These are phyloP conservation scores for Scytalopus superciliaris DNA, from an alignment of 2,113 vertebrate species.

Conservation along the genomic window DNA sequence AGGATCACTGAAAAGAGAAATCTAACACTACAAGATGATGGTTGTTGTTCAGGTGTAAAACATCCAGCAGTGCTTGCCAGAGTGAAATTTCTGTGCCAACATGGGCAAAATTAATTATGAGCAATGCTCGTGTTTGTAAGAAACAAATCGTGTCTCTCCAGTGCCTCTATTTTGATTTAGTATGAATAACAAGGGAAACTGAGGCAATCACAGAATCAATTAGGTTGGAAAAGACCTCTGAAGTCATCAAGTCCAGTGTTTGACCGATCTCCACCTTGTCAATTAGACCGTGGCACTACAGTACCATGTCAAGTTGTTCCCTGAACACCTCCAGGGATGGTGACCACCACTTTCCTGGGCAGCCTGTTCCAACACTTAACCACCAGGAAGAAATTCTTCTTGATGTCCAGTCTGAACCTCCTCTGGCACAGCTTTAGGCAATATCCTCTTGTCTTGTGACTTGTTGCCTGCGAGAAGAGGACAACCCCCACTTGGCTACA, in stretches of 20 bases:
- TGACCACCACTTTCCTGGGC: too few relatives aligned
- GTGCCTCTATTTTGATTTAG: not conserved
- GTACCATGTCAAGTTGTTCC: not conserved
- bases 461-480: not conserved
- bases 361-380: not conserved
- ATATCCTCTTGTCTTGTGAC: fast-evolving
- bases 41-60: not conserved
- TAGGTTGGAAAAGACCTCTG: not conserved
- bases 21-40: not conserved
- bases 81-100: not conserved
- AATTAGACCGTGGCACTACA: not conserved
- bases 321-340: not conserved
- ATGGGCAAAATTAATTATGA: not conserved
- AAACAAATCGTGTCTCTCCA: not conserved
- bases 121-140: not conserved
- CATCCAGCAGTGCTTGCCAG: not conserved
- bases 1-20: not conserved
- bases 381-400: not conserved
- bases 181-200: not conserved
- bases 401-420: not conserved
- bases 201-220: not conserved
- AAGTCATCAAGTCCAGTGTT: not conserved
- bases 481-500: fast-evolving
- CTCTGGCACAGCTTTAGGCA: not conserved
- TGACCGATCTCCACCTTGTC: not conserved